These are phyloP conservation scores for Acinonyx jubatus DNA, from an alignment of 2,113 vertebrate genomes.

Conservation along the genomic window DNA sequence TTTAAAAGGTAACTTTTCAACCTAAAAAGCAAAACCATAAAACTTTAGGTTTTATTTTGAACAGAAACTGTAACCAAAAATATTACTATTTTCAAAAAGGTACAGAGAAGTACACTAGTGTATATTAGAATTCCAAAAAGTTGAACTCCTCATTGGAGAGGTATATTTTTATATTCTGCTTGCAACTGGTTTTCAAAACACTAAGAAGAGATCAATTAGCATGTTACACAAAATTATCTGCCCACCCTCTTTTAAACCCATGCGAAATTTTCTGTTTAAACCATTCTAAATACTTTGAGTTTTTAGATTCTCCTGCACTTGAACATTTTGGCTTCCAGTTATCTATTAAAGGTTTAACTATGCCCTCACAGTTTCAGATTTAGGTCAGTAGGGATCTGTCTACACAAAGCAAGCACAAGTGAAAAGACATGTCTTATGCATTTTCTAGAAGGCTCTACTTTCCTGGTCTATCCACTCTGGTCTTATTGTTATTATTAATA, in stretches of 20 bases:
- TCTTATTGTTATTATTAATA: background rate
- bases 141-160: background rate
- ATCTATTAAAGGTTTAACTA: background rate
- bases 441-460: background rate
- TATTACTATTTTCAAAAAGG: background rate
- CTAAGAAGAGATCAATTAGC: background rate
- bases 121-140: background rate
- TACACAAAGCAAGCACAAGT: background rate
- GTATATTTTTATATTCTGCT: background rate
- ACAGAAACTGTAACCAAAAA: constrained; percentile 5
- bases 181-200: constrained; percentile 25
- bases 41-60: background rate
- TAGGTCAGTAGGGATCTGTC: background rate
- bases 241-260: background rate
- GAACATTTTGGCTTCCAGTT: background rate
- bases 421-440: background rate
- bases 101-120: background rate
- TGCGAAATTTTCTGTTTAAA: background rate
- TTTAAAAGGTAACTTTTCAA: background rate
- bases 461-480: background rate
- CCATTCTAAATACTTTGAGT: background rate
- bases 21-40: background rate
- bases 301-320: background rate
- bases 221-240: background rate
- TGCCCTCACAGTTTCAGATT: background rate